Evolutionary conservation across 2,888 invertebrate genomes (phyloP), one percentile per base, ranked within the genome.

Genomic region (Heliconius ethilla): DNA sequence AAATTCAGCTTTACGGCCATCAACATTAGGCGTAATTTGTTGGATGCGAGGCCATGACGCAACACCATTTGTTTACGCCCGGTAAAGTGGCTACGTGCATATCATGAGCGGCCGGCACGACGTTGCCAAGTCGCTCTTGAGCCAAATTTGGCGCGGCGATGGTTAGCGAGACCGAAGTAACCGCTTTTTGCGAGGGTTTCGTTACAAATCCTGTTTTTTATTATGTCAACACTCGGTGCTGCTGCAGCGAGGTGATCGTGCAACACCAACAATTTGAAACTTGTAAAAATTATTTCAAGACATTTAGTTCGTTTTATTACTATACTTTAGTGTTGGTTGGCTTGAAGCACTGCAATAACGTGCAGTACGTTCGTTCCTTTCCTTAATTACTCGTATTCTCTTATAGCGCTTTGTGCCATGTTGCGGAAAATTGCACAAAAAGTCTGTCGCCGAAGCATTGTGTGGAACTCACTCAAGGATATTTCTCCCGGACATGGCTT

Each of bases 11-110:
- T 80, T 89, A 83, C 40, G 78, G 1, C 63, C 55, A 67, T 37
- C 45, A 75, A 22, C 74, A 82, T 89, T 87, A 85, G 87, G 89
- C 87, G 78, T 83, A 85, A 81, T 88, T 88, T 90, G 74, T 87
- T 83, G 77, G 84, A 86, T 82, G 83, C 79, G 79, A 75, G 51
- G 78, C 65, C 82, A 86, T 93, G 93, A 92, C 92, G 92, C 90
- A 93, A 92, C 87, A 84, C 84, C 86, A 88, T 92, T 91, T 93
- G 92, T 92, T 93, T 92, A 92, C 92, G 87, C 87, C 87, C 86
- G 86, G 86, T 85, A 81, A 83, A 89, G 87, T 89, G 86, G 87
- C 84, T 83, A 82, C 83, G 83, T 83, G 83, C 83, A 83, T 82
- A 81, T 81, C 78, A 79, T 73, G 82, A 81, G 80, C 82, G 81